Conservation (phyloP, 2,113 vertebrate species). For the Brienomyrus brachyistius region DNA sequence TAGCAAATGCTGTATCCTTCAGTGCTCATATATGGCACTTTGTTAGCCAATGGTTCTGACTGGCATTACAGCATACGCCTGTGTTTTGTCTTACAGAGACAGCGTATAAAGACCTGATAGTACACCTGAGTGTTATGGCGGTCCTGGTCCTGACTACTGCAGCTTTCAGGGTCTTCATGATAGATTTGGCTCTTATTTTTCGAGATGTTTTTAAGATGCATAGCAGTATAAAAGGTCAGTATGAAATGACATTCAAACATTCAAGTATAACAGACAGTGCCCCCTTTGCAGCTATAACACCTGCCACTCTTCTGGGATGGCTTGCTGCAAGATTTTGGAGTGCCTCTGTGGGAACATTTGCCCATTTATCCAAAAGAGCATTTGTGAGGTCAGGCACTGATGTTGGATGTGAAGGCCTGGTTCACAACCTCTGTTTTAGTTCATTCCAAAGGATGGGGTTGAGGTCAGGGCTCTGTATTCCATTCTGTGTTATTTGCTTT, state of each 20-base stretch:
- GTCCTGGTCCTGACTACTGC: constrained; percentile 20
- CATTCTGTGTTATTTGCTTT: neutral
- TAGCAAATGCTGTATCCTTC: neutral
- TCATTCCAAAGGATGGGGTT: neutral
- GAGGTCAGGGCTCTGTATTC: neutral
- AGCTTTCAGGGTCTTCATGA: constrained; percentile 38
- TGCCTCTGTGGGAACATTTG: neutral
- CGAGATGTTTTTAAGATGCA: constrained; percentile 26
- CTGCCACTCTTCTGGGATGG: neutral
- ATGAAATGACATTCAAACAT: neutral
- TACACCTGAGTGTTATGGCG: constrained; percentile 22
- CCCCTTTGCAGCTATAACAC: neutral
- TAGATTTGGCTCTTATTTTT: constrained; percentile 51
- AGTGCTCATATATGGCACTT: neutral
- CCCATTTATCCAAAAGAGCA: neutral
- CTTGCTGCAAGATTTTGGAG: neutral
- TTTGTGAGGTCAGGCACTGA: neutral
- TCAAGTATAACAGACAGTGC: neutral
- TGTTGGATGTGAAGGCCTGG: neutral
- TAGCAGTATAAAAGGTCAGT: constrained; percentile 37
- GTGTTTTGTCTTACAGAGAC: constrained; percentile 34
- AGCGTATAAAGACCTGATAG: neutral
- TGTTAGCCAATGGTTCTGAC: neutral
- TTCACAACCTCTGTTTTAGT: neutral
- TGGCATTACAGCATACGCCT: neutral